Percentiles rank a stretch among this genome's conserved stretches.
phyloP scores from a whole-genome alignment of 92 coral and sea anemone species.

The Bergia sp. region DNA sequence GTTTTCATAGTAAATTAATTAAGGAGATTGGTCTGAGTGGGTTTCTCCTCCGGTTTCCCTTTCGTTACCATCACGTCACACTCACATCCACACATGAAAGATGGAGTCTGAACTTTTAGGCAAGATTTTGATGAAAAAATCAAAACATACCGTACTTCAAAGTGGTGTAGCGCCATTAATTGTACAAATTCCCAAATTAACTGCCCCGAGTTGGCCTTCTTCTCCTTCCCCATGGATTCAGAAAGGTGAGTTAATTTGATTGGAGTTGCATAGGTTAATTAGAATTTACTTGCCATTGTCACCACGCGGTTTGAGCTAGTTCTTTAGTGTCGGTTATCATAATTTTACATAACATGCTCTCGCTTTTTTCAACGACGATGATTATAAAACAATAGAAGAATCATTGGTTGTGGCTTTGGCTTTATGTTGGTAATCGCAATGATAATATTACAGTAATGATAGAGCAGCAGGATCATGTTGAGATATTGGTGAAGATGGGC shows the following conservation, averaged over 20 bases:
- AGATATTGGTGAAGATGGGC: background rate
- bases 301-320: background rate
- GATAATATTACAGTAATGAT: background rate
- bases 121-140: background rate
- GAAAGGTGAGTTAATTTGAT: background rate
- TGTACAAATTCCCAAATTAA: background rate
- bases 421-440: background rate
- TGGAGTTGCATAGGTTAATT: background rate
- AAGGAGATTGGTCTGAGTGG: background rate
- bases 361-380: background rate
- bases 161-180: background rate
- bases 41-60: background rate
- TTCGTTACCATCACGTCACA: background rate
- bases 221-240: background rate
- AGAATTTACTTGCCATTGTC: background rate
- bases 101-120: background rate
- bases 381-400: background rate
- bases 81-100: background rate
- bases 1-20: background rate
- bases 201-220: background rate
- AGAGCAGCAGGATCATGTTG: background rate
- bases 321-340: background rate
- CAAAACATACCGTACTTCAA: background rate
- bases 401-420: background rate
- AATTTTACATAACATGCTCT: background rate